Evolutionary conservation across 2,888 invertebrate genomes (phyloP).

Genomic region (Acrocera orbiculus): DNA sequence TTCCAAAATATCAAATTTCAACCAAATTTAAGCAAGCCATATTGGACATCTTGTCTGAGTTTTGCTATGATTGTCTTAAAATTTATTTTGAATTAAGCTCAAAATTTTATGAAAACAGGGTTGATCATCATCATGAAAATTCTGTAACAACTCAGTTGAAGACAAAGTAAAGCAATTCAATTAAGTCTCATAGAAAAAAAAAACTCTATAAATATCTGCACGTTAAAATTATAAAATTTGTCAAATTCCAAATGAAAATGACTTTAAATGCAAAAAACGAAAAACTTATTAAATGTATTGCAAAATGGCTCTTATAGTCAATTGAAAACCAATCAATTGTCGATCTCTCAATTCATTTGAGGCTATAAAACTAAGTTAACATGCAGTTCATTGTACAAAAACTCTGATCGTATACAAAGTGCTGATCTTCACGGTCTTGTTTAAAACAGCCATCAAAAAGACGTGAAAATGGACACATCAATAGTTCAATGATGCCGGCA

Average conservation of each 20-base stretch:
- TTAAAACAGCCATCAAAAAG: constrained; percentile 10
- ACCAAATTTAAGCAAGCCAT: too few relatives aligned
- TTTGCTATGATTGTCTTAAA: too few relatives aligned
- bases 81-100: too few relatives aligned
- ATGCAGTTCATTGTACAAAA: not conserved
- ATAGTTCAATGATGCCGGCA: not conserved
- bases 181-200: not conserved
- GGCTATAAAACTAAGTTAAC: not conserved
- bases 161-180: too few relatives aligned
- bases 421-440: constrained; percentile 2
- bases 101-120: too few relatives aligned
- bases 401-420: not conserved
- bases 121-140: too few relatives aligned
- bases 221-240: constrained; percentile 2
- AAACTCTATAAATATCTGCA: too few relatives aligned
- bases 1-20: too few relatives aligned
- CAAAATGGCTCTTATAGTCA: too few relatives aligned
- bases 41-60: too few relatives aligned
- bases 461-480: constrained; percentile 10
- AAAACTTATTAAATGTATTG: constrained; percentile 4
- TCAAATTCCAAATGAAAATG: constrained; percentile 1
- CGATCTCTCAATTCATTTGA: constrained; percentile 7
- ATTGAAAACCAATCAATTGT: constrained; percentile 6
- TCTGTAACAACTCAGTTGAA: too few relatives aligned
- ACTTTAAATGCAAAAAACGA: not conserved